Evolutionary conservation across 2,113 vertebrate genomes (phyloP).

Genomic region (Oenanthe melanoleuca): DNA sequence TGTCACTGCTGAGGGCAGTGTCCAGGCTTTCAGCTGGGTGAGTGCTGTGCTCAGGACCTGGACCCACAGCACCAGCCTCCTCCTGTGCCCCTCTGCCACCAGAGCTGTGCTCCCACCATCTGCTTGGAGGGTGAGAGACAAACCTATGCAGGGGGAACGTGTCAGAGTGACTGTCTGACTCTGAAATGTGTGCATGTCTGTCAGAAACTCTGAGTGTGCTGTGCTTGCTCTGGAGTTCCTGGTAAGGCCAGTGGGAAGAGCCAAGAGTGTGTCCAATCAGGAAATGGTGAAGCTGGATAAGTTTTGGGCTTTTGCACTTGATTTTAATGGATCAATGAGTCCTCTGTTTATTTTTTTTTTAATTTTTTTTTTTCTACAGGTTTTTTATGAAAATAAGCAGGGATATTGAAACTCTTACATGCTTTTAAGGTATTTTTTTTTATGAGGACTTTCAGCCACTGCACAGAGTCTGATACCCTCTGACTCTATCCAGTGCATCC

Average conservation of each 20-base stretch:
- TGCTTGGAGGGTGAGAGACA: background rate
- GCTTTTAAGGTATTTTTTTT: rapidly evolving
- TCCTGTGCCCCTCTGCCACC: background rate
- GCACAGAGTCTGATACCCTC: background rate
- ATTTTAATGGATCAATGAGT: background rate
- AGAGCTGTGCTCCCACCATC: rapidly evolving
- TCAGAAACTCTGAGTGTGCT: background rate
- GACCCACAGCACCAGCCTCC: background rate
- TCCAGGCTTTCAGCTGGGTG: background rate
- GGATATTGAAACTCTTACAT: background rate
- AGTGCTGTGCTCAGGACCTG: background rate
- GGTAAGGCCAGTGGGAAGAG: background rate
- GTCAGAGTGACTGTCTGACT: background rate
- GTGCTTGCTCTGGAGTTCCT: background rate
- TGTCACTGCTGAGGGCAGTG: background rate
- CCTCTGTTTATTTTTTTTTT: background rate
- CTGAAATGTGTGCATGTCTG: background rate
- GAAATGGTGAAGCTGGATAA: background rate
- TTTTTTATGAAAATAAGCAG: background rate
- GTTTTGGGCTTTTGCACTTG: background rate
- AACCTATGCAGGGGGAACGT: background rate
- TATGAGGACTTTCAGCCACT: background rate
- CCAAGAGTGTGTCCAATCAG: background rate
- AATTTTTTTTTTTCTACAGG: background rate
- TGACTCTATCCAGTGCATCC: rapidly evolving